Evolutionary conservation across 2,113 vertebrate species (phyloP).

Genomic region (Heterotis niloticus): DNA sequence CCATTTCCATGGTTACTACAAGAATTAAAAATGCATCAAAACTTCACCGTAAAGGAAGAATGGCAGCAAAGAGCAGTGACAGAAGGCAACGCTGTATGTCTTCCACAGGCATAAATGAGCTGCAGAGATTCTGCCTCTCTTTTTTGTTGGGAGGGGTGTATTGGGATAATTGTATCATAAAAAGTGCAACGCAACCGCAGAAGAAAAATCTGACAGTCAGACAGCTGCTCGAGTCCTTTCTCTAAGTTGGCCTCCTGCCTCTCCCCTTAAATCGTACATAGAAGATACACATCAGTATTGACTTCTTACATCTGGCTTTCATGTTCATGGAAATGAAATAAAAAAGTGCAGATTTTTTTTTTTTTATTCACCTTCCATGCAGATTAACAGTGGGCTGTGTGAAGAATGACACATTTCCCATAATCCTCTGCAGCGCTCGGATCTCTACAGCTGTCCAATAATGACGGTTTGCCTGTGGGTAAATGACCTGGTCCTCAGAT

Average conservation of each 20-base stretch:
- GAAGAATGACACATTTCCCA: slow-evolving; percentile 37
- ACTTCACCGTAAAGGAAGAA: slow-evolving; percentile 47
- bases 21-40: slow-evolving; percentile 62
- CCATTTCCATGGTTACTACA: slow-evolving; percentile 57
- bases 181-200: slow-evolving; percentile 31
- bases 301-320: slow-evolving; percentile 46
- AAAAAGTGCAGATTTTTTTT: slow-evolving; percentile 56
- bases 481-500: slow-evolving; percentile 41
- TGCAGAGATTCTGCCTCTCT: slow-evolving; percentile 36
- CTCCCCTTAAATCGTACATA: slow-evolving; percentile 46
- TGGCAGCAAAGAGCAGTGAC: slow-evolving; percentile 43
- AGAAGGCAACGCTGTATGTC: slow-evolving; percentile 37
- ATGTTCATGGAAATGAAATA: slow-evolving; percentile 53
- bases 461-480: slow-evolving; percentile 41
- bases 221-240: slow-evolving; percentile 44
- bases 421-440: slow-evolving; percentile 26
- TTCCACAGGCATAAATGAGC: slow-evolving; percentile 47
- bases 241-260: slow-evolving; percentile 47
- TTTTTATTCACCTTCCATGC: slow-evolving; percentile 31
- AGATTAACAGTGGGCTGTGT: slow-evolving; percentile 43
- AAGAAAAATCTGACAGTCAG: slow-evolving; percentile 51
- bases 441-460: slow-evolving; percentile 38
- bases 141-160: too few species aligned
- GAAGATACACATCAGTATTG: slow-evolving; percentile 52
- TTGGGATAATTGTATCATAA: neutral